Evolutionary conservation across 2,113 vertebrate genomes (phyloP).

Genomic region (Phaethornis superciliosus): DNA sequence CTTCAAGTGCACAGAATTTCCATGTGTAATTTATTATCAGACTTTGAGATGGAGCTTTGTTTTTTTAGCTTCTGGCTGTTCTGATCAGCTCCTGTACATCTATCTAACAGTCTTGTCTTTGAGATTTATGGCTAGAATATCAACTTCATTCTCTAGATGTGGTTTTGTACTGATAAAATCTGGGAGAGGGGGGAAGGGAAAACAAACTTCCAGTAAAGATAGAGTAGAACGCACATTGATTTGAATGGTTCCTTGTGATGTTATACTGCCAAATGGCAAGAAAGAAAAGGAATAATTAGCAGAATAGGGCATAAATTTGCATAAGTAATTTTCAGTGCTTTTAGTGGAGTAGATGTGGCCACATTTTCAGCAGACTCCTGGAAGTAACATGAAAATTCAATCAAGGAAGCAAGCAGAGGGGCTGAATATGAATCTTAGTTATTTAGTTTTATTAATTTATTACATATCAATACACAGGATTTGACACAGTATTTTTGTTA

Average conservation of each 20-base stretch:
- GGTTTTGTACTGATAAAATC: not conserved
- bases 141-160: not conserved
- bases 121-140: not conserved
- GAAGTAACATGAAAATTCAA: not conserved
- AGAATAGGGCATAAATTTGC: not conserved
- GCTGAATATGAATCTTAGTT: not conserved
- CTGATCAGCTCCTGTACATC: not conserved
- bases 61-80: not conserved
- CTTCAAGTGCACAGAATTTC: not conserved
- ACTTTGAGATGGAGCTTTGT: not conserved
- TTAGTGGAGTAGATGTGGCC: not conserved
- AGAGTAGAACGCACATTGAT: not conserved
- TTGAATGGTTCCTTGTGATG: not conserved
- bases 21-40: not conserved
- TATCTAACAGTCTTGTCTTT: not conserved
- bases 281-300: not conserved
- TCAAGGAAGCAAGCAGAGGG: not conserved
- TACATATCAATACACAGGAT: not conserved
- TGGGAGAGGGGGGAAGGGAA: not conserved
- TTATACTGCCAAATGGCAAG: not conserved
- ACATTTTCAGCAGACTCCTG: not conserved
- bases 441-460: not conserved
- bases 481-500: not conserved
- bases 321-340: not conserved
- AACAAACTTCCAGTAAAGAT: not conserved